phyloP scores from a whole-genome alignment of 2,797 vertebrate genomes.

The Microctenopoma steveboyesi region DNA sequence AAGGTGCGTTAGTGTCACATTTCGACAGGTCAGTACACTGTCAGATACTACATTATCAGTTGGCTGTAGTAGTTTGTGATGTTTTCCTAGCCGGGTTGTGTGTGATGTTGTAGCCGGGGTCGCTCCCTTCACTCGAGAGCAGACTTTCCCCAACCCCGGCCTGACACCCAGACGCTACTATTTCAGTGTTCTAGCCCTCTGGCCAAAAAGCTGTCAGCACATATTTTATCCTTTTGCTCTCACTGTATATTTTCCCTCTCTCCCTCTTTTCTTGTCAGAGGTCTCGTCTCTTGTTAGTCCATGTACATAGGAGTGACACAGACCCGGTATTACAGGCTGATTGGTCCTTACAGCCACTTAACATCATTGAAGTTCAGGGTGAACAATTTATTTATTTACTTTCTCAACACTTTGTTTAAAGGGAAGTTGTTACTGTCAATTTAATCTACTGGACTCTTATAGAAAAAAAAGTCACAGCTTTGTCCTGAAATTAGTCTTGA shows the following conservation, averaged over 20 bases:
- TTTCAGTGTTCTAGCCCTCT: slow-evolving; percentile 68
- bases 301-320: slow-evolving; percentile 19
- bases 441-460: slow-evolving; percentile 3
- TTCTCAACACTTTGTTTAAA: background rate
- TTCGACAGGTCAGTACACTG: slow-evolving; percentile 40
- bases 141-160: slow-evolving; percentile 48
- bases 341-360: background rate
- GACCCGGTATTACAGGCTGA: slow-evolving; percentile 20
- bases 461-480: background rate
- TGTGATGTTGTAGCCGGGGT: no score
- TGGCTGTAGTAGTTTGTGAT: slow-evolving; percentile 52
- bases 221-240: slow-evolving; percentile 74
- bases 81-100: slow-evolving; percentile 46
- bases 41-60: slow-evolving; percentile 55
- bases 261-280: slow-evolving; percentile 40
- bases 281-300: slow-evolving; percentile 35
- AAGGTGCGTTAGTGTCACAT: slow-evolving; percentile 40
- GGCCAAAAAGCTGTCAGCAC: slow-evolving; percentile 81
- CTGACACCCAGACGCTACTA: slow-evolving; percentile 78
- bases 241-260: slow-evolving; percentile 63
- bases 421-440: background rate
- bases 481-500: slow-evolving; percentile 19
- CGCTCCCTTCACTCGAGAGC: no score
- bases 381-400: background rate
- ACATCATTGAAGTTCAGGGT: slow-evolving; percentile 1